phyloP scores from a whole-genome alignment of 23 tunicate species.

The Botrylloides violaceus region DNA sequence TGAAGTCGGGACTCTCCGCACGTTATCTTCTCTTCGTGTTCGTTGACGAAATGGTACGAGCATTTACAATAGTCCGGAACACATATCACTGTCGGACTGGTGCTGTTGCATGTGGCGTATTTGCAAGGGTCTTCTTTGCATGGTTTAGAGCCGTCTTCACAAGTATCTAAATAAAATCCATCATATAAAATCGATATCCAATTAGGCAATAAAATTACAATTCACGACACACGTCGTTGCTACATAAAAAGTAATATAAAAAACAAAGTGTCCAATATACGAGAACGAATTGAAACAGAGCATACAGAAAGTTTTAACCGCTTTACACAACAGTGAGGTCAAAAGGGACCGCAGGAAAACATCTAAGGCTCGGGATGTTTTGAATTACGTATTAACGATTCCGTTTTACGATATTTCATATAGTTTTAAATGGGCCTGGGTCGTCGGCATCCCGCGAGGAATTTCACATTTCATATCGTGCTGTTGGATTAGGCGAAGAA shows the following conservation, averaged over 20 bases:
- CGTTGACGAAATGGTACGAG: constrained; percentile 9
- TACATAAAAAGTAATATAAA: neutral
- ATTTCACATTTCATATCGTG: no score
- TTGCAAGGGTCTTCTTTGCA: constrained; percentile 15
- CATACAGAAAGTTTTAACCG: neutral
- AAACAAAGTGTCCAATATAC: neutral
- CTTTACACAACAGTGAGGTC: no score
- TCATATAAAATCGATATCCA: neutral
- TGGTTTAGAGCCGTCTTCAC: neutral
- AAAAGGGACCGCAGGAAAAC: no score
- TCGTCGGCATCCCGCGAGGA: no score
- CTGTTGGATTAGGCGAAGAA: no score
- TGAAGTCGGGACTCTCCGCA: constrained; percentile 14
- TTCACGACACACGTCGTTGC: neutral
- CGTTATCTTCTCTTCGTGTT: neutral
- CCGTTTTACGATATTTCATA: no score
- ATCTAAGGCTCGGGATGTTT: no score
- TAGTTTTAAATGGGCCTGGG: no score
- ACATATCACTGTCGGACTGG: constrained; percentile 15
- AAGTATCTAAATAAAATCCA: neutral
- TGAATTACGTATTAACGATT: no score
- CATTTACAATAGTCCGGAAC: constrained; percentile 23
- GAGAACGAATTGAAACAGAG: neutral
- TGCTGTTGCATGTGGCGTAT: constrained; percentile 16
- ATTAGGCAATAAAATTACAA: neutral